Evolutionary conservation across 1,140 invertebrate species (phyloP), one percentile per base, ranked within the genome.

Genomic region (Globodera rostochiensis): DNA sequence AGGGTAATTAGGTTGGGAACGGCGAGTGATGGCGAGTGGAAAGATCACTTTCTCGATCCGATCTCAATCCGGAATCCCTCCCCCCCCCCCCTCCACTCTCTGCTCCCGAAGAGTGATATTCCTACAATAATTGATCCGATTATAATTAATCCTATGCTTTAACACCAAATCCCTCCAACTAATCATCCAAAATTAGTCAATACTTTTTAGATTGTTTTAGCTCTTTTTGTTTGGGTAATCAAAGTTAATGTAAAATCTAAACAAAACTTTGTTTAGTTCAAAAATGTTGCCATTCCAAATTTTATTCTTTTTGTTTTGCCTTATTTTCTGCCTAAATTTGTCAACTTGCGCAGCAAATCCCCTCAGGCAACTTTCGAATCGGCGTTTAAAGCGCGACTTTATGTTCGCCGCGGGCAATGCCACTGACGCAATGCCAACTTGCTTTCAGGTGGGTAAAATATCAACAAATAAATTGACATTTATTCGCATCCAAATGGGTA

Each of bases 351-450:
- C 64, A 21, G 60, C 64, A 69, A 66, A 45, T 50, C 11, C 74
- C 49, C 19, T 78, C 46, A 15, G 64, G 5, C 60, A 78, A 53
- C 49, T 78, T 57, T 46, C 74, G 4, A 64, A 79, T 70, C n/a
- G 74, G 70, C 67, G 87, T 57, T 49, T 85, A 21, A 88, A 88
- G 79, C 53, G 87, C 25, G 87, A 88, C 69, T 88, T 88, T 71
- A 88, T 88, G 87, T 86, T 86, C 49, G 85, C 88, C 73, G 73
- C 84, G 15, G 87, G 88, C 36, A 69, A 53, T 73, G 69, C 71
- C 25, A 88, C 86, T 81, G 82, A 83, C n/a, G 85, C 87, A n/a
- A 85, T 88, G 80, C 81, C 87, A 15, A 77, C 79, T 13, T 88
- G 87, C 50, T 88, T 88, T 80, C 84, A 88, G 73, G 87, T 88